Base-by-base conservation (phyloP, 2,797 vertebrate genomes). In the Pipistrellus nathusii region DNA sequence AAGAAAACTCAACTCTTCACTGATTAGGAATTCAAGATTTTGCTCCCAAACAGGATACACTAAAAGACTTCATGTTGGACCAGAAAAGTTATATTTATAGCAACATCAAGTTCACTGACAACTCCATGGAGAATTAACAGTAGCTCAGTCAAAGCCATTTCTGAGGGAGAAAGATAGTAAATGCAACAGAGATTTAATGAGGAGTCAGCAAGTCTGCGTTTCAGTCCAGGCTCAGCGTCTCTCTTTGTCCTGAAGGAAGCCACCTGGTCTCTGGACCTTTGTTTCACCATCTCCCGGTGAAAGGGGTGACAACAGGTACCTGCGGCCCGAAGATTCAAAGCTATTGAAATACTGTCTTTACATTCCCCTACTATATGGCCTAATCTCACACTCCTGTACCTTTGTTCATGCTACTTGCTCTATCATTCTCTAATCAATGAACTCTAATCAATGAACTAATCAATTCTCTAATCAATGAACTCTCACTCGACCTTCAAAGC, bases 121-220 rank as follows among this genome's bases (percentile, higher is more conserved):
- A 93, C 14, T 78, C 82, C 51, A 88, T 23, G 48, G 20, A 82
- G 51, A 85, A 95, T 35, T 13, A 77, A 12, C 23, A 91, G 32
- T 35, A 91, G 84, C 48, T 80, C 84, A 38, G 41, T 87, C 80
- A 78, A 83, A 85, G 88, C n/a, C 73, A 85, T 69, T 78, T 92
- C 6, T 77, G 72, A 92, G 8, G n/a, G n/a, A 90, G 78, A 93
- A 92, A 88, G 25, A 87, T 1, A 71, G 6, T 62, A 46, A 73
- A 30, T 30, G 14, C 18, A 38, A 90, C 84, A 82, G 75, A 80
- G 77, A 73, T 44, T 21, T 72, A 10, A 69, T 21, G 25, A 59
- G 23, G 46, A 87, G 1, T 32, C 25, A 85, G 68, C 44, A 85
- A 92, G 51, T 17, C 12, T 62, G 25, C 23, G 18, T 71, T 85